phyloP scores from a whole-genome alignment of 1,140 invertebrate species.

The Latrodectus geometricus region DNA sequence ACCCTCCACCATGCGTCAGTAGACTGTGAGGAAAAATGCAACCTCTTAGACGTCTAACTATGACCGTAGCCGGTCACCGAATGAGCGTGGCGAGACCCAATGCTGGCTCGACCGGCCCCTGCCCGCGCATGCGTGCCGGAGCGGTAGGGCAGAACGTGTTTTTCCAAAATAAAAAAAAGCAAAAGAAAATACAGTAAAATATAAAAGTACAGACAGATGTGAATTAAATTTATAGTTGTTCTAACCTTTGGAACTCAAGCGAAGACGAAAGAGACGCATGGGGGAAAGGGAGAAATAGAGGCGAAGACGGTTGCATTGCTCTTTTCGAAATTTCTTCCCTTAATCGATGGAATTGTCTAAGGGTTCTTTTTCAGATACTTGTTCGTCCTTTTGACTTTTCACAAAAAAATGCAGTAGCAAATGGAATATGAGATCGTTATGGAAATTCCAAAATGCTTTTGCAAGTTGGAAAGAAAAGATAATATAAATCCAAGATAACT shows the following conservation, averaged over 20 bases:
- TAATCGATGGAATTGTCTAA: slow-evolving; percentile 45
- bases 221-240: slow-evolving; percentile 45
- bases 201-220: slow-evolving; percentile 30
- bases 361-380: background rate
- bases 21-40: background rate
- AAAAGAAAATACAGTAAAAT: slow-evolving; percentile 11
- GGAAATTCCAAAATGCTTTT: too few relatives aligned
- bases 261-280: background rate
- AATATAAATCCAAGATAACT: too few relatives aligned
- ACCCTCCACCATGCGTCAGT: slow-evolving; percentile 21
- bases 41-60: slow-evolving; percentile 24
- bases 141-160: slow-evolving; percentile 39
- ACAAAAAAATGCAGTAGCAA: background rate
- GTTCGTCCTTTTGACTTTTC: background rate
- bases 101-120: slow-evolving; percentile 5
- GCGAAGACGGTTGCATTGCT: background rate
- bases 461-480: too few relatives aligned
- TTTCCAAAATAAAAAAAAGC: slow-evolving; percentile 10
- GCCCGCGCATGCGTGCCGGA: slow-evolving; percentile 21
- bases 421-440: too few relatives aligned
- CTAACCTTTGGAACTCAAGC: slow-evolving; percentile 21
- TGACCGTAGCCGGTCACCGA: slow-evolving; percentile 43
- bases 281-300: background rate
- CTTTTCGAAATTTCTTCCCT: slow-evolving; percentile 20
- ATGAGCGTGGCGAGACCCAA: slow-evolving; percentile 22